Conservation (phyloP, 2,113 vertebrate species). For the Neofelis nebulosa region DNA sequence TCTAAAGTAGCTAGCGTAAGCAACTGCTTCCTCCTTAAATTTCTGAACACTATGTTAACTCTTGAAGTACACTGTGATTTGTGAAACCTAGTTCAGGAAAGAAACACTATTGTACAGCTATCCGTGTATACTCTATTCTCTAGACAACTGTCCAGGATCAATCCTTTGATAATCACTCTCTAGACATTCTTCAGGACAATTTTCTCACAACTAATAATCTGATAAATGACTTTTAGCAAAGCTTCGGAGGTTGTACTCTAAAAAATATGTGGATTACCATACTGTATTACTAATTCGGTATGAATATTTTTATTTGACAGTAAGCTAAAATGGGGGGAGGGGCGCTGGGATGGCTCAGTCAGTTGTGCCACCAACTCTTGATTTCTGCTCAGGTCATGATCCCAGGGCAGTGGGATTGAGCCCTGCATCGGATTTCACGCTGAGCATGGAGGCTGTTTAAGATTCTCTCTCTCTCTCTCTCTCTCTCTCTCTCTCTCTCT, state of each 20-base stretch:
- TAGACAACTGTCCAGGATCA: background rate
- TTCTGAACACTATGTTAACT: background rate
- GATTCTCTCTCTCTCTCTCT: too few species aligned
- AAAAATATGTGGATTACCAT: background rate
- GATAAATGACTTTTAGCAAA: background rate
- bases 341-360: too few species aligned
- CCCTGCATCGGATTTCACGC: too few species aligned
- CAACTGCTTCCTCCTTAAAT: background rate
- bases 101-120: background rate
- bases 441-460: too few species aligned
- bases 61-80: background rate
- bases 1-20: background rate
- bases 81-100: background rate
- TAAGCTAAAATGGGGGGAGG: background rate
- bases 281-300: background rate
- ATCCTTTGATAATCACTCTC: background rate
- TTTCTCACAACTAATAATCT: background rate
- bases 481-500: too few species aligned
- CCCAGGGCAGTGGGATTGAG: too few species aligned
- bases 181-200: background rate
- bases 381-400: too few species aligned
- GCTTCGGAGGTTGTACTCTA: background rate
- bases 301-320: background rate
- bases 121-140: background rate
- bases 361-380: too few species aligned